These are phyloP conservation scores for Dreissena rostriformis DNA, from an alignment of 1,140 invertebrate genomes.

Conservation along the genomic window DNA sequence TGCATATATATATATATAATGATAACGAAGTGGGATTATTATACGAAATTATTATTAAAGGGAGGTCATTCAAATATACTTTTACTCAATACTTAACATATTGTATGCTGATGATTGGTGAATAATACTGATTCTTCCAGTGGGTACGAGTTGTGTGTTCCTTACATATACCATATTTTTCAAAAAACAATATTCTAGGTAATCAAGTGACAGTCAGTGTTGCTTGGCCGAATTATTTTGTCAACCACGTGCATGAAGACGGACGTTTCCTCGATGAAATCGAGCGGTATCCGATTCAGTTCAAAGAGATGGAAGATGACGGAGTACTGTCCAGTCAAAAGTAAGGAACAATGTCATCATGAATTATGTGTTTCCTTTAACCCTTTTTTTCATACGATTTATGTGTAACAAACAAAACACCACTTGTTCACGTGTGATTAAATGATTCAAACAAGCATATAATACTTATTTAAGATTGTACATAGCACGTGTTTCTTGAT, in stretches of 20 bases:
- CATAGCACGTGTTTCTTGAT: no score
- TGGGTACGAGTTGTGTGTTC: background rate
- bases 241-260: constrained; percentile 31
- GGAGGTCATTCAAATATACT: background rate
- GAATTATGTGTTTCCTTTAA: no score
- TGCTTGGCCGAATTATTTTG: constrained; percentile 23
- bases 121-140: background rate
- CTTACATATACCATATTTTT: no score
- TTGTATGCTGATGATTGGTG: background rate
- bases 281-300: constrained; percentile 30
- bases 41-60: background rate
- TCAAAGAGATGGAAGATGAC: constrained; percentile 44
- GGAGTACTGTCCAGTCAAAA: constrained; percentile 35
- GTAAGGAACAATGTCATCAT: constrained; percentile 6
- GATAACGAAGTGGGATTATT: no score
- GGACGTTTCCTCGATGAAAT: constrained; percentile 16
- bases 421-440: no score
- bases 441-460: no score
- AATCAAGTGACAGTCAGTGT: constrained; percentile 9
- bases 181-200: background rate
- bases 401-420: no score
- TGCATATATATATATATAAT: background rate
- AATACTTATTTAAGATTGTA: no score
- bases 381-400: no score
- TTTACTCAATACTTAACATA: background rate